Evolutionary conservation across 2,113 vertebrate species (phyloP), one percentile per base, ranked within the genome.

Genomic region (Orthonyx spaldingii): DNA sequence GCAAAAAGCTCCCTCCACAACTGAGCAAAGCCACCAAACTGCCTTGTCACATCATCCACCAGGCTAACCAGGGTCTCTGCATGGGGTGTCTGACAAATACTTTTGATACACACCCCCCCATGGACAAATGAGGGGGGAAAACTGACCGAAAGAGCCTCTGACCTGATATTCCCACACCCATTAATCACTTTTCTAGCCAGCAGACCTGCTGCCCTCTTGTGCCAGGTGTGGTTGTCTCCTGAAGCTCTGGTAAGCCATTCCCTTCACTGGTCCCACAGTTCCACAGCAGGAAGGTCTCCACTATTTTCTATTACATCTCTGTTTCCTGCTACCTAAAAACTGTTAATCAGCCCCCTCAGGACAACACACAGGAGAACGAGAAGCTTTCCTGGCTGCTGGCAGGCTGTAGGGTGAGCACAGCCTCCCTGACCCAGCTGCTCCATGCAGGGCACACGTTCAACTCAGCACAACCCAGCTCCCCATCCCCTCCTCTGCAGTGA

Each of bases 391-490:
- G 9, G 26, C 46, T 78, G 72, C 60, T 35, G 56, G 55, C 75
- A 72, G 63, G 30, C 42, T 50, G 55, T 1, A 4, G 9, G 56
- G 42, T 5, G 53, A 79, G 49, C 32, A 3, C 35, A 71, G 56
- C 33, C 81, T 22, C 69, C 63, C 50, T 18, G 41, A 32, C 16
- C 68, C 81, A 13, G 61, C 61, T 30, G 75, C 66, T 35, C 7
- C 0, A 0, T 6, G 37, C 42, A 3, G 42, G 16, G 37, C 3
- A 7, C 35, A 9, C 0, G 0, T 2, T 16, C 13, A 37, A n/a
- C 26, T 49, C 61, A n/a, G 56, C 46, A 21, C 57, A 70, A 19
- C 32, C 9, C 0, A 20, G 22, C 5, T 76, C 24, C 27, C 49
- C 57, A 16, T 10, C 27, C 37, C 47, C 68, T 69, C 39, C 71